Evolutionary conservation across 2,888 invertebrate genomes (phyloP), one percentile per base, ranked within the genome.

Genomic region (Mythimna ferrago): DNA sequence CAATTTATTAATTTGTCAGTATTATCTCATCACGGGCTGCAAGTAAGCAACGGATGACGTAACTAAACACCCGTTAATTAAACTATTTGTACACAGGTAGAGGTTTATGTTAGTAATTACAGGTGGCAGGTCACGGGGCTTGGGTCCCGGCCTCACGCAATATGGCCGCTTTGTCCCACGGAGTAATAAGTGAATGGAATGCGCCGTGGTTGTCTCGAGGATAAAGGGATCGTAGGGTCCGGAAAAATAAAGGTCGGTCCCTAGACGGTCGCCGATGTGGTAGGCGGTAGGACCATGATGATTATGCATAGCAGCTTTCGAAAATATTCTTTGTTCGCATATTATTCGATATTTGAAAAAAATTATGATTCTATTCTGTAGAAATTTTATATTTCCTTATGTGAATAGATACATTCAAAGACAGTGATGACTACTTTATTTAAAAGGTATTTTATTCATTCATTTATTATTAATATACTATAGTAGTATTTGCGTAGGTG

Each of bases 1-100:
- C 60, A 19, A 58, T 66, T 64, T 62, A 41, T 67, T 82, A 72
- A 78, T 78, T 78, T 56, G 78, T 63, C 79, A 66, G 62, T n/a
- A 71, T 74, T 61, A 71, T 75, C 69, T 73, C 73, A 81, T 73
- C 67, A 80, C 62, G 51, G 60, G 53, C 48, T 71, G 63, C 48
- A 69, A 38, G 62, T 58, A 26, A 60, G 57, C 48, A 64, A 60
- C 65, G 54, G 35, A 72, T 76, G 71, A 57, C 60, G 73, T 73
- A 79, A 85, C 72, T 80, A 73, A 81, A 86, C 71, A 75, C 76
- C 80, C 72, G 73, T 85, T 81, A 78, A 81, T 86, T 83, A 85
- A 86, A 83, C 79, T 81, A 78, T 81, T 86, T 81, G 83, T 86
- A 72, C 67, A 69, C 70, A 72, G 79, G 76, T 70, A 78, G 71